A percentile compares a stretch with the other conserved stretches of the same genome.
Conservation (phyloP, 2,888 invertebrate genomes). For the Emesis furor region DNA sequence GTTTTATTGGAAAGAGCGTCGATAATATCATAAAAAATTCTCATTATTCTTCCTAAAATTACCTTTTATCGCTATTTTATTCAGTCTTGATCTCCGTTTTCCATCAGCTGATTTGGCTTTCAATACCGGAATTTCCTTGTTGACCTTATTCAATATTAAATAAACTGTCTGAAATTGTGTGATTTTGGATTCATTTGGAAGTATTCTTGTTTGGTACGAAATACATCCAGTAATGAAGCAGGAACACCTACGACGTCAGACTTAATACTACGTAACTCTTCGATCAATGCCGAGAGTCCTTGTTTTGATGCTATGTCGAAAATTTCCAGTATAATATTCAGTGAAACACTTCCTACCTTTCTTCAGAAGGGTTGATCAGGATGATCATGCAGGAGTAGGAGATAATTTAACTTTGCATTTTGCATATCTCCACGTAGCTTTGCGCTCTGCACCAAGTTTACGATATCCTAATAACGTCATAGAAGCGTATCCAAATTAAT, state of each 20-base stretch:
- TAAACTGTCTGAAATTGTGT: neutral
- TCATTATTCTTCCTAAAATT: neutral
- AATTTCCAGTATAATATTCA: neutral
- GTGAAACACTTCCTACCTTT: neutral
- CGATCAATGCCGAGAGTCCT: neutral
- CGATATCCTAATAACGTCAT: constrained; percentile 2
- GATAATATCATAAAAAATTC: neutral
- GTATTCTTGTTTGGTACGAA: neutral
- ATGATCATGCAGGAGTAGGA: no score
- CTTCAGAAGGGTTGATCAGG: no score
- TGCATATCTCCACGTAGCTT: constrained; percentile 4
- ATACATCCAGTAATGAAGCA: neutral
- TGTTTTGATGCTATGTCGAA: neutral
- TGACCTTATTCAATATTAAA: neutral
- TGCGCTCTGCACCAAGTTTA: constrained; percentile 5
- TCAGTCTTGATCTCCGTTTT: neutral
- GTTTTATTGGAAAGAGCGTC: neutral
- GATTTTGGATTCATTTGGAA: neutral
- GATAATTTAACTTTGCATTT: neutral
- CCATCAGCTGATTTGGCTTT: neutral
- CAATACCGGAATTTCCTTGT: neutral
- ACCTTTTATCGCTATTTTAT: neutral
- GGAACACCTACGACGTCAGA: neutral
- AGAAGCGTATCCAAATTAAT: neutral
- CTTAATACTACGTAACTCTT: constrained; percentile 2